Evolutionary conservation across 2,113 vertebrate species (phyloP), one percentile per base, ranked within the genome.

Genomic region (Pogona vitticeps): DNA sequence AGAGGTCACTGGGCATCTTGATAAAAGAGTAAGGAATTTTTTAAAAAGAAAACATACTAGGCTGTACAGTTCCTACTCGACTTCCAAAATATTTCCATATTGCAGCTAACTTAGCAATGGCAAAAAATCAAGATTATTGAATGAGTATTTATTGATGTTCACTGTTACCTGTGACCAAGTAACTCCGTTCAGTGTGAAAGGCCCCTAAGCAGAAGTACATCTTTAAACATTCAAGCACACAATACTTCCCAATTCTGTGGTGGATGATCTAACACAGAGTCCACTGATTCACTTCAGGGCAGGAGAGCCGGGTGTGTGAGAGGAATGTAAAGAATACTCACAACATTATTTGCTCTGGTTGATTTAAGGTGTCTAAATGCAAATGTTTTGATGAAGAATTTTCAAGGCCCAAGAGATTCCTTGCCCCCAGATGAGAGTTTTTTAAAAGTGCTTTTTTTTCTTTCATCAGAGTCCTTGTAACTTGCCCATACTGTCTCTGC

Each of bases 161-260:
- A 70, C 71, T 90, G 67, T 89, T 88, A 88, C 38, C 77, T 87
- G 58, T 68, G 79, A 38, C 58, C 76, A 76, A 91, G 88, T 88
- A 87, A 88, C 56, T 86, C 88, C 15, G 87, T 90, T 93, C 90
- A 91, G 2, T 80, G 90, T 93, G 83, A 83, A 91, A 91, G 52
- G 21, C n/a, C n/a, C 40, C 68, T 90, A 83, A 83, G 33, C 85
- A 83, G 68, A 78, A 36, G 13, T n/a, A 26, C 86, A 3, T 88
- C 89, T 88, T 59, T 90, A 92, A 86, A 89, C 92, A 80, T 89
- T 92, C 88, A 72, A 84, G 59, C 73, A 82, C 59, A 73, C 75
- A 89, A 90, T 89, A 88, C 88, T 65, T 91, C 84, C 72, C 82
- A 93, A 92, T 93, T 92, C 90, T 88, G 83, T 85, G 72, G 2